These are phyloP conservation scores for Potamilus streckersoni DNA, from an alignment of 1,140 invertebrate genomes.

Conservation along the genomic window DNA sequence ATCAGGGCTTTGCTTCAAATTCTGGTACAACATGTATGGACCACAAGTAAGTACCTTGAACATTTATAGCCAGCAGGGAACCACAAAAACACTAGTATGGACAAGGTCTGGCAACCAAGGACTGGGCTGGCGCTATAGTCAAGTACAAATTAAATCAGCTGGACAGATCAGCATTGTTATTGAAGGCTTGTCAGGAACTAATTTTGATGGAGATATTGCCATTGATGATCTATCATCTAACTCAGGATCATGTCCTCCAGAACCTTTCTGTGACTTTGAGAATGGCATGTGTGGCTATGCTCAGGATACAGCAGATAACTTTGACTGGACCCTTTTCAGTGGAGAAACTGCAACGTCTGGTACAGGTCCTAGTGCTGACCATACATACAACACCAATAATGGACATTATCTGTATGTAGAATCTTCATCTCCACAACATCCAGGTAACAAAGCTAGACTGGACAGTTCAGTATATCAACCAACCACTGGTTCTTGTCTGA, in stretches of 20 bases:
- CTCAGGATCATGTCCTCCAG: conserved; percentile 31
- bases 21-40: conserved; percentile 84
- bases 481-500: conserved; percentile 44
- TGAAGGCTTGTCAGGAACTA: conserved; percentile 53
- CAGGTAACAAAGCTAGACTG: conserved; percentile 52
- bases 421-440: conserved; percentile 47
- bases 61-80: conserved; percentile 39
- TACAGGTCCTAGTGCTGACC: conserved; percentile 57
- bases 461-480: conserved; percentile 38
- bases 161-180: conserved; percentile 47
- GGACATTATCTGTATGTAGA: conserved; percentile 58
- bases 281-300: conserved; percentile 44
- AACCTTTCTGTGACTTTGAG: conserved; percentile 39
- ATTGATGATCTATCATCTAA: conserved; percentile 62
- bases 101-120: conserved; percentile 55
- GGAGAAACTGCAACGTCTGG: conserved; percentile 39
- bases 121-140: conserved; percentile 50
- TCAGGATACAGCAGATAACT: conserved; percentile 50
- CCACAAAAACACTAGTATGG: conserved; percentile 44
- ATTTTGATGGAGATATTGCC: conserved; percentile 59
- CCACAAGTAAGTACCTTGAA: conserved; percentile 55
- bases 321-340: conserved; percentile 49
- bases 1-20: conserved; percentile 70
- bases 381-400: conserved; percentile 50
- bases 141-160: conserved; percentile 38